Evolutionary conservation across 1,140 invertebrate species (phyloP), one percentile per base, ranked within the genome.

Genomic region (Monochamus saltuarius): DNA sequence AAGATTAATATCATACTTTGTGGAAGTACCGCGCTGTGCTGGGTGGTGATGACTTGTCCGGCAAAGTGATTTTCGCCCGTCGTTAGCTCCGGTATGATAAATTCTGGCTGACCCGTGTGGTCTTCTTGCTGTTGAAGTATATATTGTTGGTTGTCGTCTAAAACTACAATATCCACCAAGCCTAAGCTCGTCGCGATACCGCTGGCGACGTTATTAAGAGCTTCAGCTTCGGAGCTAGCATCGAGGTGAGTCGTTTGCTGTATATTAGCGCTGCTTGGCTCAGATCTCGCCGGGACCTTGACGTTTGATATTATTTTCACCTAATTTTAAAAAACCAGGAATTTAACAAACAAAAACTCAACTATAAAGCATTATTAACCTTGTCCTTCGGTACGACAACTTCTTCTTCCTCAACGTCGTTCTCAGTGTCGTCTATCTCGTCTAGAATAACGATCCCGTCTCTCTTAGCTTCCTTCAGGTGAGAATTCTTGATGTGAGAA

Each of bases 401-500:
- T 67, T 78, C 73, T 59, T 80, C 79, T 10, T 79, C 72, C 13
- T 61, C 50, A 10, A 75, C 59, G 17, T 73, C 73, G 1, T 62
- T 51, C 54, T 75, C 76, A 53, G 82, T n/a, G 7, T 66, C 64
- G 36, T 72, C 84, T 34, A 80, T 81, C 59, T 84, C 81, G 62
- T 86, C 84, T 64, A 86, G 51, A 59, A 68, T 71, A 4, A 74
- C 82, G 4, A 87, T 81, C 22, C 84, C 83, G 77, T 87, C 85
- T 58, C 75, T 77, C 14, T 77, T 75, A 0, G 82, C 85, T 52
- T 82, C 80, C 57, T 82, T 77, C 69, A 84, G 82, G 68, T 89
- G 87, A 66, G 80, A 73, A 7, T 78, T 78, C 70, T 84, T 83
- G 62, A 89, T 78, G 72, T 90, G 88, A 13, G 82, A 81, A 74